Evolutionary conservation across 1,140 invertebrate genomes (phyloP), one percentile per base, ranked within the genome.

Genomic region (Parasteatoda tepidariorum): DNA sequence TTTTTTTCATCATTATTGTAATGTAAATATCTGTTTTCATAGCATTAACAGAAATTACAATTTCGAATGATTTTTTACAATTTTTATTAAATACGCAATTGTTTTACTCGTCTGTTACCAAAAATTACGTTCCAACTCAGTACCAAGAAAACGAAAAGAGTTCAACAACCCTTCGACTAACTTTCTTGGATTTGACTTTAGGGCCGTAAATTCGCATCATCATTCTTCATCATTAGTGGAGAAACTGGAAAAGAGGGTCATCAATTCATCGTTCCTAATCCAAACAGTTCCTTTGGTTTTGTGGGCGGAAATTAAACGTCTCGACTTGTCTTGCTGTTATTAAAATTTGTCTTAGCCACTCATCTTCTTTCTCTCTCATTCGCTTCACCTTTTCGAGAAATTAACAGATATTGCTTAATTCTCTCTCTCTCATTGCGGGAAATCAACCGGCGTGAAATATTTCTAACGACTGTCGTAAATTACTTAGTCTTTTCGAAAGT

Each of bases 261-360:
- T 48, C 62, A 26, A 78, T 78, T 78, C 74, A 78, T 78, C 30
- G 74, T 38, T 24, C 41, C 74, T 66, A 71, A 71, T 71, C 41
- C 68, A 71, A 71, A 71, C 68, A 71, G 26, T 26, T 34, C 48
- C 30, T 28, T 66, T 78, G 74, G 74, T 78, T 78, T 78, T 78
- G 74, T n/a, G 61, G 61, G 24, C 59, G 74, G 74, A 78, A 78
- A 78, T 78, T 78, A 78, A 78, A 66, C 74, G 74, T 78, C 74
- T 22, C n/a, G 13, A 22, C 55, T 75, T 75, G 71, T 75, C 71
- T 34, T 6, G 55, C 30, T 7, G 55, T 75, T 75, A 75, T 75
- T 75, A 75, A 75, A 75, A 75, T 75, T 61, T 75, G 71, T 75
- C 71, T 74, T 62, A 18, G 31, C 11, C 11, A 7, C 31, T 15